Conservation (phyloP, 2,888 invertebrate species). For the Ephialtes manifestator region DNA sequence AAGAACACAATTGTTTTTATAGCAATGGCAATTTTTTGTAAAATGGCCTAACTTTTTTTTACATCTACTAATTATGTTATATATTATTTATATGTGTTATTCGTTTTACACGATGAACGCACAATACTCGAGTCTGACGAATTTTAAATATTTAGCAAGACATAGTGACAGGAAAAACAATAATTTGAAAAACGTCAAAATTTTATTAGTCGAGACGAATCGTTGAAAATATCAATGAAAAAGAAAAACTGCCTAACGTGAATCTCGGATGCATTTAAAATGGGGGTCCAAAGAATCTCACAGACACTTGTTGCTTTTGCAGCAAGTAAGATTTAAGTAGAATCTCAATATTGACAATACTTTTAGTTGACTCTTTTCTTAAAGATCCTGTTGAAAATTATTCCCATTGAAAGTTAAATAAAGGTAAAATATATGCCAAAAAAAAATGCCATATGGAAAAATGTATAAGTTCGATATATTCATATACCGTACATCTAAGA, state of each 20-base stretch:
- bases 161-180: background rate
- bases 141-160: conserved; percentile 17
- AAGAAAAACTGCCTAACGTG: conserved; percentile 43
- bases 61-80: conserved; percentile 27
- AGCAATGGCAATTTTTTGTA: background rate
- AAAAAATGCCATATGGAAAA: too few relatives aligned
- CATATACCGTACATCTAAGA: too few relatives aligned
- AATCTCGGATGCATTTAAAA: conserved; percentile 25
- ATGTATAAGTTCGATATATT: too few relatives aligned
- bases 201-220: background rate
- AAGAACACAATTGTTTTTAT: conserved; percentile 1
- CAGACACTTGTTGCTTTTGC: background rate
- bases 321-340: background rate
- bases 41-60: conserved; percentile 41
- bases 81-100: conserved; percentile 46
- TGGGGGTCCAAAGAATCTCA: conserved; percentile 21
- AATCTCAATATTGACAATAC: conserved; percentile 14
- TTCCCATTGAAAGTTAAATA: too few relatives aligned
- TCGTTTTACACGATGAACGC: conserved; percentile 28
- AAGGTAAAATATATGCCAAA: background rate
- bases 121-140: conserved; percentile 34
- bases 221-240: conserved; percentile 6
- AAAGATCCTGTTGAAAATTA: conserved; percentile 1
- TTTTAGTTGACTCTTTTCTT: conserved; percentile 4
- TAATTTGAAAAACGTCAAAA: background rate